These are phyloP conservation scores for Cyprinus carpio DNA, from an alignment of 2,113 vertebrate genomes.

Conservation along the genomic window DNA sequence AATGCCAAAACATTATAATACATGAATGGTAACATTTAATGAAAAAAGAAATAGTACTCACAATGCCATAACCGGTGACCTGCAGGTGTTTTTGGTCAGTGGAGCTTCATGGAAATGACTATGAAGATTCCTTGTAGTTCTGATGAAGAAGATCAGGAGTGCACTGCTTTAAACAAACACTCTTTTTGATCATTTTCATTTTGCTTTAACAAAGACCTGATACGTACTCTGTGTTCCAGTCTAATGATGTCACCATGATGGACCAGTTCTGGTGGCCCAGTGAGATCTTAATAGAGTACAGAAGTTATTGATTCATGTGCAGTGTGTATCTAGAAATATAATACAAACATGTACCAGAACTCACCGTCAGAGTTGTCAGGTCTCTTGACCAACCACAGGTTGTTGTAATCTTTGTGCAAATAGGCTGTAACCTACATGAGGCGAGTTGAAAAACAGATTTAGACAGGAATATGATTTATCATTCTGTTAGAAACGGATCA, in stretches of 20 bases:
- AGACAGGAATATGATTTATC: not conserved
- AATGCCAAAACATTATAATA: not conserved
- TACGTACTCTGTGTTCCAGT: conserved; percentile 87
- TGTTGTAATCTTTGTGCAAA: conserved; percentile 95
- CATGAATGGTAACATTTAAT: no score
- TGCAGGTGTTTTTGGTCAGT: conserved; percentile 95
- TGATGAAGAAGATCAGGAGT: conserved; percentile 59
- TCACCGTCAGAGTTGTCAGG: conserved; percentile 80
- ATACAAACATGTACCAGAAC: conserved; percentile 18
- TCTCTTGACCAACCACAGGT: conserved; percentile 93
- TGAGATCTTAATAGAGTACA: conserved; percentile 65
- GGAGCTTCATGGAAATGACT: conserved; percentile 93
- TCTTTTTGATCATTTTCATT: not conserved
- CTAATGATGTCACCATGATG: conserved; percentile 84
- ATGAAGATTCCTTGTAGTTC: conserved; percentile 95
- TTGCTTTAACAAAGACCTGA: conserved; percentile 41
- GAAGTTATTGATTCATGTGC: not conserved
- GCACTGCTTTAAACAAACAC: not conserved
- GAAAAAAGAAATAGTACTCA: conserved; percentile 75
- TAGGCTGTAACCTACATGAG: conserved; percentile 90
- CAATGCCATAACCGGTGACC: conserved; percentile 95
- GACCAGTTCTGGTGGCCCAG: conserved; percentile 83
- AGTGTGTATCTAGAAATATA: not conserved
- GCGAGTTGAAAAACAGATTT: not conserved
- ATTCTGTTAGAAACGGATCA: not conserved